Base-by-base conservation (phyloP, 2,797 vertebrate species). In the Microtus agrestis region DNA sequence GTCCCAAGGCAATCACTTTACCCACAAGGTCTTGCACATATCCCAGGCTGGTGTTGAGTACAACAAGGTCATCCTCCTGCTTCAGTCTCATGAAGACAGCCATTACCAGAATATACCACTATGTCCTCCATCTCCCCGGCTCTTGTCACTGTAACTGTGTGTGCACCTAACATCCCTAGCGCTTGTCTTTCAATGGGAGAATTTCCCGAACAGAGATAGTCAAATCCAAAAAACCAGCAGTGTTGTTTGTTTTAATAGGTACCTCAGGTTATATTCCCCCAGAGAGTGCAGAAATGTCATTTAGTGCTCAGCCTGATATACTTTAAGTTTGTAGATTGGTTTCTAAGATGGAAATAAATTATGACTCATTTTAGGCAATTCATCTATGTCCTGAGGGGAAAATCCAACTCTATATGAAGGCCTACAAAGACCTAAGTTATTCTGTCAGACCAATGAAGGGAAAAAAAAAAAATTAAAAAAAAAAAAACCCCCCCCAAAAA, bases 311-410 rank as follows among this genome's bases (percentile, higher is more conserved):
- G 25, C 85, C 91, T 89, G 89, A 89, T 89, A 81, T 59, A 95
- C 93, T 97, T 95, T 67, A 96, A 89, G 95, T 91, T 76, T 94
- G 89, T 54, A 96, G 90, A 87, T 93, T 93, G 84, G 89, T 90
- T 95, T 95, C 96, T 59, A 85, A 96, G 94, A 93, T 87, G 71
- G 77, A 97, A 96, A 95, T 94, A 97, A 95, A 95, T 85, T 94
- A 91, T 91, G 89, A 89, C 86, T 96, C 89, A 88, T 95, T 91
- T 91, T 63, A 84, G 65, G 77, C 59, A 79, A 95, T 91, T 96
- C 85, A 91, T 97, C 67, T 89, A 56, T 69, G 77, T 89, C 88
- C 93, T 94, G 59, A 87, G 95, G 77, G 34, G 67, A 37, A 82
- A 88, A 76, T 54, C 91, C 21, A 89, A 84, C 88, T 91, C 51